A percentile compares a stretch with the other conserved stretches of the same genome.
These are phyloP conservation scores for Panagrolaimus sp. DNA, from an alignment of 1,140 invertebrate genomes.

Conservation along the genomic window DNA sequence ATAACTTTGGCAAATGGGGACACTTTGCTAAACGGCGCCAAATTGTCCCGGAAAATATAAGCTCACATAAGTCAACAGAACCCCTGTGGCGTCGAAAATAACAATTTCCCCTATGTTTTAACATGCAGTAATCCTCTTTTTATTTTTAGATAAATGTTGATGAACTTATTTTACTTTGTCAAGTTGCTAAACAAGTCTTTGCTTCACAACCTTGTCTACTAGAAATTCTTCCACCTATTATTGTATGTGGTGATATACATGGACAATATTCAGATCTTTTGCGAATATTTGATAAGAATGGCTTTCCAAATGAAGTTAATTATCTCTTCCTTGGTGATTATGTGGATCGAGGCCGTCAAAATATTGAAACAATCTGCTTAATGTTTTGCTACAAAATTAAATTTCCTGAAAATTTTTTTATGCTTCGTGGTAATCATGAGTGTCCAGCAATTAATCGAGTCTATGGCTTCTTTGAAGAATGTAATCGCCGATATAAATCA, in stretches of 20 bases:
- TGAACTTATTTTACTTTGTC: slow-evolving; percentile 19
- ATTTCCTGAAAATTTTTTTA: slow-evolving; percentile 67
- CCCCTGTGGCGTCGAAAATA: no score
- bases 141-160: neutral
- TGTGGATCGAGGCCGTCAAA: slow-evolving; percentile 40
- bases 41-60: no score
- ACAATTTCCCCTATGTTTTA: no score
- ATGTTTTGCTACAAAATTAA: slow-evolving; percentile 63
- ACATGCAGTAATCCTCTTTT: no score
- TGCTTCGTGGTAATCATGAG: slow-evolving; percentile 68
- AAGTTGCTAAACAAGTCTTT: slow-evolving; percentile 21
- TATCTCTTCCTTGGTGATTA: slow-evolving; percentile 45
- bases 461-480: slow-evolving; percentile 64
- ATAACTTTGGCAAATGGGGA: no score
- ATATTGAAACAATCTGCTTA: slow-evolving; percentile 62
- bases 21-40: no score
- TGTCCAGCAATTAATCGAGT: slow-evolving; percentile 67
- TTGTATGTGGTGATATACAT: slow-evolving; percentile 21
- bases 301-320: slow-evolving; percentile 45
- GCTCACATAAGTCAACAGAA: no score
- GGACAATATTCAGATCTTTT: slow-evolving; percentile 62
- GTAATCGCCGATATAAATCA: slow-evolving; percentile 42
- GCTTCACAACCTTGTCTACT: slow-evolving; percentile 16
- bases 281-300: slow-evolving; percentile 60
- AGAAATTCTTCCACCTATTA: slow-evolving; percentile 18